Evolutionary conservation across 2,888 invertebrate genomes (phyloP).

Genomic region (Aspidiotus rigidus): DNA sequence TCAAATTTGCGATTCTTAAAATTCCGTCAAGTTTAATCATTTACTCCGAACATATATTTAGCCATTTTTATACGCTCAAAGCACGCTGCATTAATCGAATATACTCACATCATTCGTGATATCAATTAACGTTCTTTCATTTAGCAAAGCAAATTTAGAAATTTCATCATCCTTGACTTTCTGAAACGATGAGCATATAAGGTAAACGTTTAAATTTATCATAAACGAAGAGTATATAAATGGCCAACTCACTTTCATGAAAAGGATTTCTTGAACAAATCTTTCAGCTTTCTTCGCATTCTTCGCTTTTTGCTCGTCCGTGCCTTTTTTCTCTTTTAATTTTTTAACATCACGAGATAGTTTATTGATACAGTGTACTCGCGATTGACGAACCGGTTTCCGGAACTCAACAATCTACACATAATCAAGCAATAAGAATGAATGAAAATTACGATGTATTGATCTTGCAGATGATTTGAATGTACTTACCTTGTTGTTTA

Average conservation of each 20-base stretch:
- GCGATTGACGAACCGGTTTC: constrained; percentile 37
- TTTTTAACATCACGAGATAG: constrained; percentile 39
- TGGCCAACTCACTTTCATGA: constrained; percentile 36
- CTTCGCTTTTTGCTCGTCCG: constrained; percentile 37
- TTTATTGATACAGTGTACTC: constrained; percentile 38
- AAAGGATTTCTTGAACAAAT: constrained; percentile 36
- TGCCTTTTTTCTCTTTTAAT: constrained; percentile 38
- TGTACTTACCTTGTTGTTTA: not conserved
- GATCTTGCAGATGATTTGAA: not conserved
- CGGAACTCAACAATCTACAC: constrained; percentile 39
- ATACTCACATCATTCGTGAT: constrained; percentile 37
- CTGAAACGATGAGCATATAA: constrained; percentile 35
- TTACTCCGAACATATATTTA: no score
- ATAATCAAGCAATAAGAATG: not conserved
- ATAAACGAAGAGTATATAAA: not conserved
- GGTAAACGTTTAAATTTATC: not conserved
- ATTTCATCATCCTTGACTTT: constrained; percentile 38
- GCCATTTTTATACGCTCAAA: no score
- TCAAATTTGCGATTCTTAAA: not conserved
- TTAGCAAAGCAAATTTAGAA: constrained; percentile 38
- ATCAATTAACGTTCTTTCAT: constrained; percentile 35
- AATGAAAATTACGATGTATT: not conserved
- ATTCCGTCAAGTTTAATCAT: not conserved
- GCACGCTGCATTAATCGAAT: no score
- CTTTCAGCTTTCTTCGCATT: constrained; percentile 38